These are phyloP conservation scores for Monodelphis domestica DNA, from an alignment of 2,797 vertebrate genomes.

Conservation along the genomic window DNA sequence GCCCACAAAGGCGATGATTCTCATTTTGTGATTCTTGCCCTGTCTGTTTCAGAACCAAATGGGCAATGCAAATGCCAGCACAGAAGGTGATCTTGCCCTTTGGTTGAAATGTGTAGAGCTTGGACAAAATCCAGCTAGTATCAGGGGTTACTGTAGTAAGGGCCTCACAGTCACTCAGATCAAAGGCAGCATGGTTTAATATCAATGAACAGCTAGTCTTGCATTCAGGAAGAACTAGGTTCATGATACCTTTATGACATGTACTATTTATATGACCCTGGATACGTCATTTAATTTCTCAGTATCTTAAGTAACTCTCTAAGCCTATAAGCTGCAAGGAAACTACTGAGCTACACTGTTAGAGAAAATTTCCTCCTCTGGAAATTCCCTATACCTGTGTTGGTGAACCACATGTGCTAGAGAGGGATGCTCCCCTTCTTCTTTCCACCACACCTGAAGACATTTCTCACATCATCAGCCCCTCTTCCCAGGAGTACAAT, in stretches of 20 bases:
- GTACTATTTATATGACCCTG: background rate
- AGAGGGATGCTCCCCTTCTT: too few species aligned
- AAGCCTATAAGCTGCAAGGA: background rate
- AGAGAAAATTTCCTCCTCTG: background rate
- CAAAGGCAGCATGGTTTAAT: background rate
- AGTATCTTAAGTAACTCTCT: background rate
- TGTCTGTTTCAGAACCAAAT: slow-evolving; percentile 97
- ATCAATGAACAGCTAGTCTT: background rate
- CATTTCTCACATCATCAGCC: too few species aligned
- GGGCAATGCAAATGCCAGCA: slow-evolving; percentile 95
- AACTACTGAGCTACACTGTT: background rate
- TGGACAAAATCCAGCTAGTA: slow-evolving; percentile 96
- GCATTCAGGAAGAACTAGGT: background rate
- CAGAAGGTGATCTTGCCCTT: slow-evolving; percentile 95
- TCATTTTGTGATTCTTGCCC: slow-evolving; percentile 99
- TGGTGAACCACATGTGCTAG: too few species aligned
- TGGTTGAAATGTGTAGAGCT: slow-evolving; percentile 95
- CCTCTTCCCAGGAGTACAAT: too few species aligned
- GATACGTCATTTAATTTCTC: background rate
- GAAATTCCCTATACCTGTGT: background rate
- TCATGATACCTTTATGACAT: background rate
- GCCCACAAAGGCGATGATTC: slow-evolving; percentile 97
- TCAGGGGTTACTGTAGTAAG: slow-evolving; percentile 96
- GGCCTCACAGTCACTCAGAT: slow-evolving; percentile 96
- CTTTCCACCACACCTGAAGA: too few species aligned